These are phyloP conservation scores for Hirtodrosophila histrioides DNA, from an alignment of 2,888 invertebrate species.

Conservation along the genomic window DNA sequence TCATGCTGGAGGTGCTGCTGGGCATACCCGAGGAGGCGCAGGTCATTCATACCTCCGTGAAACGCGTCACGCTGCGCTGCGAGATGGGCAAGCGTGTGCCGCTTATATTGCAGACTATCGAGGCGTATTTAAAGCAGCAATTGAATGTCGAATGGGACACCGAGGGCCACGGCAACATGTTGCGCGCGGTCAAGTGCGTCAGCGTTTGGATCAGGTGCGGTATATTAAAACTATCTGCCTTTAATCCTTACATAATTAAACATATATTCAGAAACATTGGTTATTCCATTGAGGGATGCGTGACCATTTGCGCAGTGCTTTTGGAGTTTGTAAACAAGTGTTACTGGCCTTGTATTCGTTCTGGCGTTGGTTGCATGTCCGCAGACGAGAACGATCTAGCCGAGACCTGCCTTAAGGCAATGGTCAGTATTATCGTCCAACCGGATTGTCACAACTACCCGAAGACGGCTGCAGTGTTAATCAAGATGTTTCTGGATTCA, in stretches of 20 bases:
- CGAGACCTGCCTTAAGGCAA: constrained; percentile 87
- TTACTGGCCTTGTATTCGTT: constrained; percentile 84
- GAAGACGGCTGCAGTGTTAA: constrained; percentile 86
- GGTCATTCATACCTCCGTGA: constrained; percentile 83
- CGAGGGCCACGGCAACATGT: constrained; percentile 85
- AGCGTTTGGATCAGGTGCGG: constrained; percentile 87
- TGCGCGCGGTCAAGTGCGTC: constrained; percentile 86
- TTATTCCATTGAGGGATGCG: constrained; percentile 83
- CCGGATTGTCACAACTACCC: constrained; percentile 87
- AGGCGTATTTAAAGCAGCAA: constrained; percentile 81
- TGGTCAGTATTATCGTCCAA: constrained; percentile 85
- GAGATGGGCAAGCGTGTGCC: constrained; percentile 82
- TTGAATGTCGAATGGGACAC: constrained; percentile 81
- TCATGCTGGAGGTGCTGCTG: constrained; percentile 92
- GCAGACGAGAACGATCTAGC: constrained; percentile 86
- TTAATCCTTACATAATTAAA: background rate
- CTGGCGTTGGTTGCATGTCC: constrained; percentile 85
- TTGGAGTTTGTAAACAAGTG: constrained; percentile 84
- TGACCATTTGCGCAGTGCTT: constrained; percentile 83
- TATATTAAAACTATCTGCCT: background rate
- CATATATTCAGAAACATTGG: constrained; percentile 75
- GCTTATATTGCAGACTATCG: constrained; percentile 82
- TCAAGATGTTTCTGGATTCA: constrained; percentile 87
- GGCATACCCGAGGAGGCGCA: constrained; percentile 92
- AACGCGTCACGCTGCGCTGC: constrained; percentile 79